Conservation (phyloP, 2,888 invertebrate genomes). For the Caenorhabditis parvicauda region DNA sequence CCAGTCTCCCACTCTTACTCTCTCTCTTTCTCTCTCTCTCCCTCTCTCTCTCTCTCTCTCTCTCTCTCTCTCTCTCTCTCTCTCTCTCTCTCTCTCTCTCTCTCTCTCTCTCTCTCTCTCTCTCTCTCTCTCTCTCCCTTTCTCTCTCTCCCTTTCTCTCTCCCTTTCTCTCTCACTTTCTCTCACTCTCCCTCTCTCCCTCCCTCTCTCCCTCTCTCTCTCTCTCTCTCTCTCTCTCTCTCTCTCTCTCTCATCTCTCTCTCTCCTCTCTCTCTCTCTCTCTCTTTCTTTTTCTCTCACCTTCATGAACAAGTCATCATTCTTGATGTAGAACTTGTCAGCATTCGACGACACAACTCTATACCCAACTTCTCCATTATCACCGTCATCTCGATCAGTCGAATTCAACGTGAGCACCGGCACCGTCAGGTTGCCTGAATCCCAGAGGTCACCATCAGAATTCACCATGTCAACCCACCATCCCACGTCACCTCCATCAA, state of each 20-base stretch:
- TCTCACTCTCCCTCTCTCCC: background rate
- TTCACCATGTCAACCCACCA: no score
- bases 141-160: background rate
- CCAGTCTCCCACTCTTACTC: background rate
- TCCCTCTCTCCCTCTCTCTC: background rate
- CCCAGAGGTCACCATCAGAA: no score
- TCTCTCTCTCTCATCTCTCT: background rate
- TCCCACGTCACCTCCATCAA: no score
- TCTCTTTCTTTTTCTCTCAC: background rate
- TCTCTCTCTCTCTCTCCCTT: background rate
- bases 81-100: background rate
- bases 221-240: background rate
- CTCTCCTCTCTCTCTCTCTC: slow-evolving; percentile 1
- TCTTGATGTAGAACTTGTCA: no score
- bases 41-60: slow-evolving; percentile 11
- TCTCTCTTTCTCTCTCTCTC: slow-evolving; percentile 3
- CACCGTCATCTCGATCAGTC: background rate
- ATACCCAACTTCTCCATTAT: slow-evolving; percentile 5
- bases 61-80: slow-evolving; percentile 16
- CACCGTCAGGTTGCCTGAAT: no score
- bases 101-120: background rate
- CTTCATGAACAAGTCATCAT: background rate
- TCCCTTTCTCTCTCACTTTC: background rate
- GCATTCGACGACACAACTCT: background rate
- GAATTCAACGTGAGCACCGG: no score